These are phyloP conservation scores for Crax fasciolata DNA, from an alignment of 2,797 vertebrate genomes.

Conservation along the genomic window DNA sequence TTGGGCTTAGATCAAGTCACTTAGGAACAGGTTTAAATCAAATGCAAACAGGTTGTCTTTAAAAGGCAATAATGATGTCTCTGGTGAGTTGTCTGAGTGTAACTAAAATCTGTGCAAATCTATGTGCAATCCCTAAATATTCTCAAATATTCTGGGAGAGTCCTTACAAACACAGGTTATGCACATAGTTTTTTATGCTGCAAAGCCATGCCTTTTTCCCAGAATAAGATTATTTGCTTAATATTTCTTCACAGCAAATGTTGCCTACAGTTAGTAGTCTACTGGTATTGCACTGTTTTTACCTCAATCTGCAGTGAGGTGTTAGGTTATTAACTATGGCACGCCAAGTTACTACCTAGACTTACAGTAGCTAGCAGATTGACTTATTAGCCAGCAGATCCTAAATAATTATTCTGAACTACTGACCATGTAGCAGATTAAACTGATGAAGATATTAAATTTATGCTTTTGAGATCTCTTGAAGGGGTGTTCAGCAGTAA, in stretches of 20 bases:
- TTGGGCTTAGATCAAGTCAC: conserved; percentile 27
- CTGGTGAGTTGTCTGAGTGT: not conserved
- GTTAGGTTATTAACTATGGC: not conserved
- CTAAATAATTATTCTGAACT: conserved; percentile 38
- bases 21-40: conserved; percentile 23
- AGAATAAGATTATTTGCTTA: not conserved
- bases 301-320: not conserved
- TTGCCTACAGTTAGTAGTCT: not conserved
- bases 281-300: not conserved
- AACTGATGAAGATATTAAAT: conserved; percentile 4
- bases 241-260: not conserved
- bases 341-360: not conserved
- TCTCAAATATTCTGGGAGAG: not conserved
- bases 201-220: not conserved
- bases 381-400: conserved; percentile 14
- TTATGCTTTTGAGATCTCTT: not conserved
- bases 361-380: not conserved
- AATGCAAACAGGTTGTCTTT: conserved; percentile 19
- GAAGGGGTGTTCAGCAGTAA: conserved; percentile 19
- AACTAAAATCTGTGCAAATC: conserved; percentile 42
- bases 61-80: conserved; percentile 17
- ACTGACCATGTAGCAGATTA: not conserved
- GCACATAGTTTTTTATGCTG: not conserved
- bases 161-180: not conserved
- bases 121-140: conserved; percentile 20